Evolutionary conservation across 2,888 invertebrate genomes (phyloP), one percentile per base, ranked within the genome.

Genomic region (Macropis europaea): DNA sequence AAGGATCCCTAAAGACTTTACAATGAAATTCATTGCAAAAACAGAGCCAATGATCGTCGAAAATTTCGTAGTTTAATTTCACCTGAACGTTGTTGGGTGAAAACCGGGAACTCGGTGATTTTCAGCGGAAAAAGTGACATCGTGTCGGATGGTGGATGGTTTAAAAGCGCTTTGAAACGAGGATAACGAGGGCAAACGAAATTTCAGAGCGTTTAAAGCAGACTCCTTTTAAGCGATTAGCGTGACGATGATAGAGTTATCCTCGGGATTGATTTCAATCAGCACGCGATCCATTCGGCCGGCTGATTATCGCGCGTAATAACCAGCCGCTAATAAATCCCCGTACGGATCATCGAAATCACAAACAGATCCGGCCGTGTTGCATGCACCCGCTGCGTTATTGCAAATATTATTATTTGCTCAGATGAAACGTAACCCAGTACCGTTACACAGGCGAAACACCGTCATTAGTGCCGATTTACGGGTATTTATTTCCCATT

Each of bases 381-480:
- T n/a, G n/a, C n/a, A n/a, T n/a, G n/a, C n/a, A n/a, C n/a, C n/a
- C n/a, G n/a, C n/a, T n/a, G n/a, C n/a, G n/a, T n/a, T 24, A 50
- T 50, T 15, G 13, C 57, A 57, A 66, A 69, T 66, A 50, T 69
- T 66, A 43, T 64, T 56, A 50, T 32, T 13, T 43, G 63, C 15
- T 38, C 4, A 15, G 3, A 11, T 15, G 13, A 15, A 2, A 7
- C 26, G 7, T 13, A n/a, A n/a, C n/a, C n/a, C n/a, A n/a, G n/a
- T n/a, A n/a, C n/a, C n/a, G n/a, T n/a, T n/a, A n/a, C 30, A 45
- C 52, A 36, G 3, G 9, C 34, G 22, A 43, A 36, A 22, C 17
- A 3, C n/a, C 57, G 15, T 40, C 28, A 50, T 43, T 43, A 66
- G 34, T 43, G 38, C 43, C 34, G 28, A 52, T 36, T 36, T 15